phyloP scores from a whole-genome alignment of 2,113 vertebrate species.

The Thamnophis sirtalis region DNA sequence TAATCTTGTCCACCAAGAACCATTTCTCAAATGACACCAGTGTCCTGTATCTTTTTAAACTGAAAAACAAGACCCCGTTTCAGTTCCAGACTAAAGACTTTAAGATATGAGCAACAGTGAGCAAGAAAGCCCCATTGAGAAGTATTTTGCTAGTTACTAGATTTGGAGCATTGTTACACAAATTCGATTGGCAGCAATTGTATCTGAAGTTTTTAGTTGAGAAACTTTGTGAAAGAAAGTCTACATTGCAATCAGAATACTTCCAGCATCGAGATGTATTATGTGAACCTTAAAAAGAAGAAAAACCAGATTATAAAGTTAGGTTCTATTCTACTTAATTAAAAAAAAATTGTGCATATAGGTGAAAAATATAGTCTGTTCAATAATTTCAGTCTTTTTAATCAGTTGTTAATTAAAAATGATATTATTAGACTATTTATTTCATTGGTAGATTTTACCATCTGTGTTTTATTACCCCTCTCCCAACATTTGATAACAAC shows the following conservation, averaged over 20 bases:
- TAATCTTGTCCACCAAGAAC: background rate
- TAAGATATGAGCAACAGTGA: background rate
- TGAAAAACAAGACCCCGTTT: background rate
- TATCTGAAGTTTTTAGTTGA: rapidly evolving
- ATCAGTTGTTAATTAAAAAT: background rate
- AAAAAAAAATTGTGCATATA: background rate
- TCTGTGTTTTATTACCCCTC: background rate
- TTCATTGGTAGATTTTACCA: background rate
- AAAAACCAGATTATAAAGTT: background rate
- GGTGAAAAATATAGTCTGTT: background rate
- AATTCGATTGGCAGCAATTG: background rate
- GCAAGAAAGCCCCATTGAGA: background rate
- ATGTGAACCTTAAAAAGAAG: background rate
- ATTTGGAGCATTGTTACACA: conserved; percentile 12
- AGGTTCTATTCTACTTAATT: background rate
- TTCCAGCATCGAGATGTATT: background rate
- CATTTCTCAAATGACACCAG: background rate
- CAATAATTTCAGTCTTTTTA: background rate
- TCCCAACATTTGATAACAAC: background rate
- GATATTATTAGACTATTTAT: background rate
- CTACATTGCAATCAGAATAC: background rate
- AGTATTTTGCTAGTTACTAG: background rate
- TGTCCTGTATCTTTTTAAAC: background rate
- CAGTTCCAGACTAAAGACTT: background rate
- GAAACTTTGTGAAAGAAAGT: background rate